phyloP scores from a whole-genome alignment of 2,888 invertebrate genomes.

The Diplolepis rosae region DNA sequence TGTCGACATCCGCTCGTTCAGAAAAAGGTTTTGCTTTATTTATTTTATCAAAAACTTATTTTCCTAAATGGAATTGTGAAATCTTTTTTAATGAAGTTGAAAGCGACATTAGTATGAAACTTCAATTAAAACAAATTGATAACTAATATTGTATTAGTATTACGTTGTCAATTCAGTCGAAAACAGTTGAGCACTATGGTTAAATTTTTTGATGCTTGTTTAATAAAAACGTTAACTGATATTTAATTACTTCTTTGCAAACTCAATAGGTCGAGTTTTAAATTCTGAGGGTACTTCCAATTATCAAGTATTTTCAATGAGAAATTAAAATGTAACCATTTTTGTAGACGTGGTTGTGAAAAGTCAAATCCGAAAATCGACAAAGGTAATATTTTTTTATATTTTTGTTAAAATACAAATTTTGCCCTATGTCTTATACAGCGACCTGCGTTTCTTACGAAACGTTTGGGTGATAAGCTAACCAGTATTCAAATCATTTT shows the following conservation, averaged over 20 bases:
- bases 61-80: background rate
- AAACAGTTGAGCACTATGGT: no score
- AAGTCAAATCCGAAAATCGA: background rate
- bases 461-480: slow-evolving; percentile 50
- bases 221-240: no score
- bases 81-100: background rate
- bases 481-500: slow-evolving; percentile 28
- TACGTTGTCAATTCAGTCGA: no score
- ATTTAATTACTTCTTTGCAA: no score
- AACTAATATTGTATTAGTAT: no score
- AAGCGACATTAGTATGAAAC: no score
- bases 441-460: background rate
- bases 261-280: no score
- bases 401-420: background rate
- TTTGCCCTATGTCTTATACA: slow-evolving; percentile 5
- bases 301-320: no score
- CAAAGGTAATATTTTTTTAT: background rate
- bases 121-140: no score
- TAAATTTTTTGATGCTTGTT: no score
- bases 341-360: background rate
- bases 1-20: background rate
- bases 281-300: no score
- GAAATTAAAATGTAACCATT: no score
- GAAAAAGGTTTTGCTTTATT: background rate
- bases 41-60: background rate